Conservation (phyloP, 2,888 invertebrate species). For the Tetanocera ferruginea region DNA sequence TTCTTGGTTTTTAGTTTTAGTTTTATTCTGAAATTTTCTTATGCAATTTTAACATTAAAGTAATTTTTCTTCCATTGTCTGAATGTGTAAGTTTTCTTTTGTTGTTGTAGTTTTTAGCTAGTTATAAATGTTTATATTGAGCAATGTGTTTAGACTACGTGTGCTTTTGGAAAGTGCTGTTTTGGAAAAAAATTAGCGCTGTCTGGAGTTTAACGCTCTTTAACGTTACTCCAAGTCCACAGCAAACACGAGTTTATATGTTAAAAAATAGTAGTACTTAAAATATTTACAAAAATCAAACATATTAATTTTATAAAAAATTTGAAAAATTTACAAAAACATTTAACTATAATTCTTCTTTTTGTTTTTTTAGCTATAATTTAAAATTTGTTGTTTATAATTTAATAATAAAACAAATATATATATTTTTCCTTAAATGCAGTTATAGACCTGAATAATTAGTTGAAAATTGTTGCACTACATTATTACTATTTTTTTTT, state of each 20-base stretch:
- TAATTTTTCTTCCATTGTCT: conserved; percentile 37
- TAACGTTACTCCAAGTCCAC: neutral
- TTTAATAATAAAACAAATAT: neutral
- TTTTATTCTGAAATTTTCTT: conserved; percentile 1
- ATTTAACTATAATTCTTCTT: neutral
- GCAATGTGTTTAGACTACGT: conserved; percentile 16
- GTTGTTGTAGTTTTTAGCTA: neutral
- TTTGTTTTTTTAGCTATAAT: neutral
- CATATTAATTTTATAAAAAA: neutral
- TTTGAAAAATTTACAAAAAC: conserved; percentile 33
- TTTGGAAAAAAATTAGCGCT: neutral
- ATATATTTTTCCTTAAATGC: conserved; percentile 56
- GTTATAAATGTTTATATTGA: conserved; percentile 13
- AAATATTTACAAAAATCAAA: neutral
- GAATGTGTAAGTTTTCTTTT: neutral
- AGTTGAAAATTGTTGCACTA: conserved; percentile 37
- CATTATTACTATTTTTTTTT: conserved; percentile 38
- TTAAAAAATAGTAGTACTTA: conserved; percentile 1
- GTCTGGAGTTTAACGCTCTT: neutral
- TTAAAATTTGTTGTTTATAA: neutral
- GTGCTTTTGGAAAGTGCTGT: neutral
- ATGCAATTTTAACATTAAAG: conserved; percentile 44
- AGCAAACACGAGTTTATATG: neutral
- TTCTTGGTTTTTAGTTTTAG: conserved; percentile 39
- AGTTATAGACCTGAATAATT: conserved; percentile 64